Base-by-base conservation (phyloP, 37 sponge, comb jelly and placozoan species). In the Haliclona indistincta region DNA sequence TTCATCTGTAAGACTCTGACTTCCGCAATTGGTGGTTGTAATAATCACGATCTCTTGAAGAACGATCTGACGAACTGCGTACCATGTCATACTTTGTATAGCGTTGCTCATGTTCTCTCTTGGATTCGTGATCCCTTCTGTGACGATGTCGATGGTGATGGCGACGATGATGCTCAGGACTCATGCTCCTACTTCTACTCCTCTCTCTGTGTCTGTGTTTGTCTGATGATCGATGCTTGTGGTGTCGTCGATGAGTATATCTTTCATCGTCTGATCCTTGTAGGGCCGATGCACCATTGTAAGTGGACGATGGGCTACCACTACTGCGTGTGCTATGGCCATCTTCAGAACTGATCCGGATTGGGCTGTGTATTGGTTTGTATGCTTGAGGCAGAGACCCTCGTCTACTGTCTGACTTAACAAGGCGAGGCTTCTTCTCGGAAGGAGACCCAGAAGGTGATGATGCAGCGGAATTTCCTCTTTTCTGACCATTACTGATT, bases 311-410 rank as follows among this genome's bases (percentile, higher is more conserved):
- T 2, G 72, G 63, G 10, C 44, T 23, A 28, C 47, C 37, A 35
- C 40, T 33, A n/a, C 15, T 1, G 17, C 73, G 74, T 0, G 73
- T 54, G 30, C 7, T 22, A 36, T n/a, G n/a, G n/a, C 73, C 66
- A 2, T 71, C 73, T 22, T 67, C 63, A 32, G 61, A 58, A 58
- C 56, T 38, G 2, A 74, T 0, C 20, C 43, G 67, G 56, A 84
- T 84, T 20, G 84, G 84, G 39, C 78, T 76, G 34, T 33, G 43
- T 41, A 84, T 61, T 17, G 84, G 78, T 33, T 67, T 72, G 56
- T 75, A 71, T 10, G 72, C 72, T 0, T 67, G 25, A 26, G n/a
- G 39, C 33, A 61, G 45, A 41, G 25, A n/a, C 20, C 54, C 11
- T n/a, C 13, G 20, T 5, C 6, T 11, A 20, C 26, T 25, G 28